phyloP scores from a whole-genome alignment of 2,888 invertebrate species.

The Fabriciana adippe region DNA sequence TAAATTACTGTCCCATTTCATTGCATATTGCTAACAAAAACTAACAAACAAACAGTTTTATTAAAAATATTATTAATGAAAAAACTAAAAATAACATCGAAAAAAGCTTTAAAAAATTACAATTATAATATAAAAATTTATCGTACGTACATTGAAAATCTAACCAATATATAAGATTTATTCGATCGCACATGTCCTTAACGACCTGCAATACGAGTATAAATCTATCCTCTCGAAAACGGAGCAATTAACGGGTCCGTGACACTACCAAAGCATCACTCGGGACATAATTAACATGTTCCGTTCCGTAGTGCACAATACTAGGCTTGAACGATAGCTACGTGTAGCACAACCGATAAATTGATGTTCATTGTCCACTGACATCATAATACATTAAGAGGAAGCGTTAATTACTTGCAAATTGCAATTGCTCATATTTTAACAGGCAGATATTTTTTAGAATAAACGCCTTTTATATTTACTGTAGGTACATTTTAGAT shows the following conservation, averaged over 20 bases:
- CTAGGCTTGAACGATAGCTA: conserved; percentile 48
- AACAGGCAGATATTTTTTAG: too few relatives aligned
- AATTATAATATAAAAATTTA: conserved; percentile 3
- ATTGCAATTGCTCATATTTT: not conserved
- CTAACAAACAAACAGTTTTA: too few relatives aligned
- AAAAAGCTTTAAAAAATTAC: not conserved
- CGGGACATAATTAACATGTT: conserved; percentile 65
- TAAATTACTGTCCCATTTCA: too few relatives aligned
- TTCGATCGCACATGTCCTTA: conserved; percentile 30
- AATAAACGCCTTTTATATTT: too few relatives aligned
- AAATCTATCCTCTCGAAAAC: conserved; percentile 36
- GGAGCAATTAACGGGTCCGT: conserved; percentile 58
- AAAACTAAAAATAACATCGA: not conserved
- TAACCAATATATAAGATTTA: conserved; percentile 34
- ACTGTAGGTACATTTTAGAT: too few relatives aligned
- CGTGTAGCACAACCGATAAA: conserved; percentile 50
- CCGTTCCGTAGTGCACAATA: conserved; percentile 44
- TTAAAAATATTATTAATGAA: too few relatives aligned
- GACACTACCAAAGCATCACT: conserved; percentile 60
- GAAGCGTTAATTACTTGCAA: conserved; percentile 9
- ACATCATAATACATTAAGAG: conserved; percentile 26
- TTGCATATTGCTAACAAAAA: too few relatives aligned
- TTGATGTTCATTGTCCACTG: conserved; percentile 40
- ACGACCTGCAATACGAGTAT: conserved; percentile 33
- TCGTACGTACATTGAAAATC: conserved; percentile 5